These are phyloP conservation scores for Heliconius ismenius DNA, from an alignment of 2,888 invertebrate genomes.

Conservation along the genomic window DNA sequence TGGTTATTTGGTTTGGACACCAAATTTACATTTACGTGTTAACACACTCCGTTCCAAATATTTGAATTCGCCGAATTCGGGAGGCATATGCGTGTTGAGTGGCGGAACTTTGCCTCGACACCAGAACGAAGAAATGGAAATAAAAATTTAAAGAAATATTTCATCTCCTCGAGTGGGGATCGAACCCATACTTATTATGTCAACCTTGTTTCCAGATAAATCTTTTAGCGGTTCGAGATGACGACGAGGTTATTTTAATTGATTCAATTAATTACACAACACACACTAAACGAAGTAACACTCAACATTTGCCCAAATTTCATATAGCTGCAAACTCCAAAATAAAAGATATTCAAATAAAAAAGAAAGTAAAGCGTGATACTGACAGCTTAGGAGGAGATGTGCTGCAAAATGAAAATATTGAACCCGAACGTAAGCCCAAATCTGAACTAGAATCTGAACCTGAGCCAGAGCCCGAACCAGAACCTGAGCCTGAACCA, in stretches of 20 bases:
- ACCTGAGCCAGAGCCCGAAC: background rate
- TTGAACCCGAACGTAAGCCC: slow-evolving; percentile 59
- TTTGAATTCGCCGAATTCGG: too few species aligned
- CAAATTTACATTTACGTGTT: background rate
- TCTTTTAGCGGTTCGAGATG: slow-evolving; percentile 47
- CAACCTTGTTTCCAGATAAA: slow-evolving; percentile 50
- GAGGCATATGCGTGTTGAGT: too few species aligned
- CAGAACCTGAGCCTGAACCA: background rate
- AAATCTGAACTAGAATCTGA: slow-evolving; percentile 12
- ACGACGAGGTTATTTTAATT: slow-evolving; percentile 49
- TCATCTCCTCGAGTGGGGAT: too few species aligned
- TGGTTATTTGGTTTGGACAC: too few species aligned
- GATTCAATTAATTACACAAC: slow-evolving; percentile 47
- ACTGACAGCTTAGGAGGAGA: background rate
- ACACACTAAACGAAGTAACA: slow-evolving; percentile 5
- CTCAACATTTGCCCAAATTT: background rate
- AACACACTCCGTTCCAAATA: too few species aligned
- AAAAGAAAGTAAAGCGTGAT: slow-evolving; percentile 8
- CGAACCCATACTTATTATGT: background rate
- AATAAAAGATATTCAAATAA: too few species aligned
- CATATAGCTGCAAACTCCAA: background rate
- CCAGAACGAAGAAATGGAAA: too few species aligned
- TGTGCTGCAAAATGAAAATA: background rate
- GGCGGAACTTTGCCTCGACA: too few species aligned
- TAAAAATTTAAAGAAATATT: too few species aligned